Percentiles rank a stretch among this genome's conserved stretches.
Evolutionary conservation across 2,113 vertebrate genomes (phyloP).

Genomic region (Tympanuchus pallidicinctus): DNA sequence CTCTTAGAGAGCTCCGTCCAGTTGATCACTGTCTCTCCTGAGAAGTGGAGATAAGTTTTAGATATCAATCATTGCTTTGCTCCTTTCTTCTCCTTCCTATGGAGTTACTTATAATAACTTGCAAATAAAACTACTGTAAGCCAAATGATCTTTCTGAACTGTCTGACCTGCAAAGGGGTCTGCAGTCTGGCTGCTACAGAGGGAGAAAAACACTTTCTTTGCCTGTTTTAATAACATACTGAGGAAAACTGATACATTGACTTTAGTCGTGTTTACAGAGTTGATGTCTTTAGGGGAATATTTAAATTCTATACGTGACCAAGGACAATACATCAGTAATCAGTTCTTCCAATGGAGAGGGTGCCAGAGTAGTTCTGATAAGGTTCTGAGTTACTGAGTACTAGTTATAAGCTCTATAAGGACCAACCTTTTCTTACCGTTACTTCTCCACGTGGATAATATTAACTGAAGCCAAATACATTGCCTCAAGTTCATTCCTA

Average conservation of each 20-base stretch:
- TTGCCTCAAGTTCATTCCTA: not conserved
- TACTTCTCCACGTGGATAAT: not conserved
- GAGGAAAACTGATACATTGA: not conserved
- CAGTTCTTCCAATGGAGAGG: not conserved
- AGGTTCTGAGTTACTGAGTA: not conserved
- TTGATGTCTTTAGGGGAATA: not conserved
- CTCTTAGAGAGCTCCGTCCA: not conserved
- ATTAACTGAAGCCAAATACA: not conserved
- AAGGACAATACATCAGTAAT: not conserved
- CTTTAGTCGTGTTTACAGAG: not conserved
- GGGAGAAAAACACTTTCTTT: not conserved
- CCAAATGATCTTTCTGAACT: not conserved
- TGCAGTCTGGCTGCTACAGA: not conserved
- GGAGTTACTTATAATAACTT: not conserved
- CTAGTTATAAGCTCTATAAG: not conserved
- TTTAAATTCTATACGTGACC: fast-evolving
- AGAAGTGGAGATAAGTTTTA: not conserved
- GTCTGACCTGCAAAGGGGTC: not conserved
- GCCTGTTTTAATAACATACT: not conserved
- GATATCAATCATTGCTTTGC: not conserved
- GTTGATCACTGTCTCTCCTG: not conserved
- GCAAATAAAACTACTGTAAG: not conserved
- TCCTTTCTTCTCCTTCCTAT: not conserved
- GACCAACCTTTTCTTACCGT: not conserved
- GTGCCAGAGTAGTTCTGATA: not conserved